Evolutionary conservation across 2,797 vertebrate species (phyloP).

Genomic region (Cryptoblepharus egeriae): DNA sequence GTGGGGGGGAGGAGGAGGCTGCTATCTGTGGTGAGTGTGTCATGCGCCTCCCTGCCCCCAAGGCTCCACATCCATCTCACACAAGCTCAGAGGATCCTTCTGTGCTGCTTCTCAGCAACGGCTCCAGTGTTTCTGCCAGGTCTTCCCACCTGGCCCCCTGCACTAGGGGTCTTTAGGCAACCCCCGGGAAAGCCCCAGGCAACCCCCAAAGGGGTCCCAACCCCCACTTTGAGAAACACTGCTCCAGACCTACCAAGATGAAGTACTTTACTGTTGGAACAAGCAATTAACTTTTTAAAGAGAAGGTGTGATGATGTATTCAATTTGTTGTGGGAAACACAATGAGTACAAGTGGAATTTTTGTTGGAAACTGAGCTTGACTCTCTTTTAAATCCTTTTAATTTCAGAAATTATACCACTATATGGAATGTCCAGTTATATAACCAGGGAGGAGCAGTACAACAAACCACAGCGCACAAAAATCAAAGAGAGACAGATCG

Average conservation of each 20-base stretch:
- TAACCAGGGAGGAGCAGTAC: constrained; percentile 92
- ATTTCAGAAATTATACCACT: constrained; percentile 92
- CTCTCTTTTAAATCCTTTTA: not conserved
- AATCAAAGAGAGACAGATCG: constrained; percentile 90
- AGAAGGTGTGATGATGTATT: not conserved
- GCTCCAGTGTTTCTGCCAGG: too few relatives aligned
- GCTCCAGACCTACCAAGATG: not conserved
- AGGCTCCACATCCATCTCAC: too few relatives aligned
- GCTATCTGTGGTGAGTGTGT: too few relatives aligned
- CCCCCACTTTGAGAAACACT: too few relatives aligned
- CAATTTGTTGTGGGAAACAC: not conserved
- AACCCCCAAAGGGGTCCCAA: too few relatives aligned
- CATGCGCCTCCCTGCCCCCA: too few relatives aligned
- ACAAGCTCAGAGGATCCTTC: too few relatives aligned
- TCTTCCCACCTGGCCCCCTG: too few relatives aligned
- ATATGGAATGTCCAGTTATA: constrained; percentile 95
- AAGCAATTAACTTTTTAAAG: not conserved
- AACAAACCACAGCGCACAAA: constrained; percentile 95
- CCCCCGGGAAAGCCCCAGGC: too few relatives aligned
- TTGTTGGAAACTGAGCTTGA: not conserved
- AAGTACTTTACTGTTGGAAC: not conserved
- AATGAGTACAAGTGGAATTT: not conserved
- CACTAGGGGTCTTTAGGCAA: too few relatives aligned
- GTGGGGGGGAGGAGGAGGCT: too few relatives aligned
- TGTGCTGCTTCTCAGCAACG: too few relatives aligned